Percentiles rank a stretch among this genome's conserved stretches.
Evolutionary conservation across 2,113 vertebrate species (phyloP).

Genomic region (Dicrurus megarhynchus): DNA sequence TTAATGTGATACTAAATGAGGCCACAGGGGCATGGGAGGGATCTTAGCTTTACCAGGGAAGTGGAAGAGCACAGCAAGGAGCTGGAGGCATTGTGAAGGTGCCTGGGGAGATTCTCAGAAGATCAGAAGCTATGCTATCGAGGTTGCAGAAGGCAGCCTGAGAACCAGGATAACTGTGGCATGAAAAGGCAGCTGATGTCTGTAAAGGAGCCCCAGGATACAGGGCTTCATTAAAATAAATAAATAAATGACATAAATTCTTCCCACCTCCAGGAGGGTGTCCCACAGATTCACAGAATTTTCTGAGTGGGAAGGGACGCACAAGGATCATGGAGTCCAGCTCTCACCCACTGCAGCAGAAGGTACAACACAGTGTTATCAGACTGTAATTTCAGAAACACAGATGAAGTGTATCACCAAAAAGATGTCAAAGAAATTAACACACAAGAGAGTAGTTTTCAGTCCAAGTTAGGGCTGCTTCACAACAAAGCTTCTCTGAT

Average conservation of each 20-base stretch:
- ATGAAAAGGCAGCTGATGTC: background rate
- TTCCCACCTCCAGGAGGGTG: background rate
- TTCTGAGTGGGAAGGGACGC: background rate
- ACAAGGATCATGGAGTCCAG: background rate
- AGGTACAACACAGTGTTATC: background rate
- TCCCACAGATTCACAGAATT: background rate
- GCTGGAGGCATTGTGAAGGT: background rate
- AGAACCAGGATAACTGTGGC: background rate
- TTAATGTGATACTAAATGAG: background rate
- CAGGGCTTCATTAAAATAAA: background rate
- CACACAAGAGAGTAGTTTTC: background rate
- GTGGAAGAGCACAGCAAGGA: background rate
- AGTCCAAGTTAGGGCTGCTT: background rate
- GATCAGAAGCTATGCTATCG: background rate
- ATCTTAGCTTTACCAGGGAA: background rate
- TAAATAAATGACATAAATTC: background rate
- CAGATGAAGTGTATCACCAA: background rate
- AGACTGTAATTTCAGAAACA: background rate
- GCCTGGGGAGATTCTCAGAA: background rate
- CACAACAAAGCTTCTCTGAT: background rate
- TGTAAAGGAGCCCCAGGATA: background rate
- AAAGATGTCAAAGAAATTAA: background rate
- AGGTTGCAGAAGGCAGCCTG: background rate
- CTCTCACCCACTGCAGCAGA: background rate
- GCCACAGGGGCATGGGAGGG: background rate